Conservation (phyloP, 2,888 invertebrate genomes). For the Rugalucina vietnamica region DNA sequence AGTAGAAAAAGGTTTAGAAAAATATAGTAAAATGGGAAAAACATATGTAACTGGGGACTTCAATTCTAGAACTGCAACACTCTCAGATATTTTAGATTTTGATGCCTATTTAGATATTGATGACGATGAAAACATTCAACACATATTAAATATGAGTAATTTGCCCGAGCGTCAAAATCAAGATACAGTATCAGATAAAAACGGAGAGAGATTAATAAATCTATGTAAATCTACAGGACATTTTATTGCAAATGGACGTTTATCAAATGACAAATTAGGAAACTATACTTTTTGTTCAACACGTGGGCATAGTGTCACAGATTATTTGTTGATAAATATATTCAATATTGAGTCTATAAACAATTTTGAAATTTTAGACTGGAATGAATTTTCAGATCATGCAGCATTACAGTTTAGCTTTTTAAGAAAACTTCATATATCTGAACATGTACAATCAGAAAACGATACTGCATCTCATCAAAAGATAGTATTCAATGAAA, state of each 20-base stretch:
- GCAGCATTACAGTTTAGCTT: not conserved
- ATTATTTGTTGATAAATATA: not conserved
- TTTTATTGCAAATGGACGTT: constrained; percentile 6
- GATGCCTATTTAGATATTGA: not conserved
- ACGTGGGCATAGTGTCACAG: not conserved
- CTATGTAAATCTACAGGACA: not conserved
- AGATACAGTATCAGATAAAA: not conserved
- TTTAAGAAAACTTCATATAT: not conserved
- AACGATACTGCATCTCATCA: too few relatives aligned
- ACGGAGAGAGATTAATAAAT: not conserved
- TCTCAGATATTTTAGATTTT: constrained; percentile 11
- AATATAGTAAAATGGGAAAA: constrained; percentile 9
- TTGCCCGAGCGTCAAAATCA: not conserved
- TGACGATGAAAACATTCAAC: too few relatives aligned
- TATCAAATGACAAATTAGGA: not conserved
- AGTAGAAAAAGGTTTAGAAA: constrained; percentile 8
- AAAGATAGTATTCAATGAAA: too few relatives aligned
- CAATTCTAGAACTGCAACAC: constrained; percentile 1
- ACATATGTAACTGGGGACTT: constrained; percentile 12
- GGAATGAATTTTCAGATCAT: not conserved
- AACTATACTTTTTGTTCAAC: not conserved
- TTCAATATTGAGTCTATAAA: not conserved
- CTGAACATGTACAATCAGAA: not conserved
- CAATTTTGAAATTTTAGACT: not conserved
- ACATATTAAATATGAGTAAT: too few relatives aligned